phyloP scores from a whole-genome alignment of 2,113 vertebrate species.

The Tenrec ecaudatus region DNA sequence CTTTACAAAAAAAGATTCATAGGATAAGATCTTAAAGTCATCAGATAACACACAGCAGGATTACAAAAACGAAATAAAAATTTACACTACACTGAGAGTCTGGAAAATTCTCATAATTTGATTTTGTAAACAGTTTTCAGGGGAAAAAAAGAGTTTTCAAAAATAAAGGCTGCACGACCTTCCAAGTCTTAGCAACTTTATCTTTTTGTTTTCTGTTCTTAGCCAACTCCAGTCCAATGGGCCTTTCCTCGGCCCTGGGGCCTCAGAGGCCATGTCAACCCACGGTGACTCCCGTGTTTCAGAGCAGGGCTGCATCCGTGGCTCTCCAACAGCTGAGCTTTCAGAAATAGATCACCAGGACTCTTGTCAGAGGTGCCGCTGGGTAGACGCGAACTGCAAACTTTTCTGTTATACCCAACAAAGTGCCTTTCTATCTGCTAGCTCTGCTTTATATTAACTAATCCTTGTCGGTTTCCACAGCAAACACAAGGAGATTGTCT shows the following conservation, averaged over 20 bases:
- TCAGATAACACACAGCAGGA: neutral
- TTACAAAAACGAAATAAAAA: neutral
- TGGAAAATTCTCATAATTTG: neutral
- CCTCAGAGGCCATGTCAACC: neutral
- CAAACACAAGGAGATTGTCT: constrained; percentile 19
- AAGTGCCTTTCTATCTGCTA: neutral
- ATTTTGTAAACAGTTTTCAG: neutral
- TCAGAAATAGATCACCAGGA: neutral
- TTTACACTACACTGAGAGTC: neutral
- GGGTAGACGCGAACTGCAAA: neutral
- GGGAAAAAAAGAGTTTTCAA: constrained; percentile 8
- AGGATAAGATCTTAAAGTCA: neutral
- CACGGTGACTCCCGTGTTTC: neutral
- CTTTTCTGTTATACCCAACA: neutral
- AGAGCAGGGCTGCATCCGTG: neutral
- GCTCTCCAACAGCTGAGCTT: neutral
- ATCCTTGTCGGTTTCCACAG: neutral
- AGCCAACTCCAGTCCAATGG: neutral
- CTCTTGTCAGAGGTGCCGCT: neutral
- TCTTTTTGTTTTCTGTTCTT: neutral
- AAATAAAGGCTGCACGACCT: neutral
- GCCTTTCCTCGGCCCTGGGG: neutral
- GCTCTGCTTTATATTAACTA: neutral
- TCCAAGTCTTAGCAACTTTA: neutral
- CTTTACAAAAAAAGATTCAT: neutral